Evolutionary conservation across 1,140 invertebrate genomes (phyloP).

Genomic region (Drosophila sturtevanti): DNA sequence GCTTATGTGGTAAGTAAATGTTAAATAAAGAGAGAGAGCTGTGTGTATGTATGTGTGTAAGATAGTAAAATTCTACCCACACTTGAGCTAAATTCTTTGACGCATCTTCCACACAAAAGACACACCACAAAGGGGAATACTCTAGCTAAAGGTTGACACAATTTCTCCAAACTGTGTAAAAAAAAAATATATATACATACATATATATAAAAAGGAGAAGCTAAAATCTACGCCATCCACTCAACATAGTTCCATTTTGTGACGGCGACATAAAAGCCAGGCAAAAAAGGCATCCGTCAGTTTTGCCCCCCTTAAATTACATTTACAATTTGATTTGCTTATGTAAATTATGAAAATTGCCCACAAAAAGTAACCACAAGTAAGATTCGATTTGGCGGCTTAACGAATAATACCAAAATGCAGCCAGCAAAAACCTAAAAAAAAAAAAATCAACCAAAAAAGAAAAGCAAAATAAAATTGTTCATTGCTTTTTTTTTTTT

Average conservation of each 20-base stretch:
- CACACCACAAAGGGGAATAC: constrained; percentile 28
- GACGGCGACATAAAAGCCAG: constrained; percentile 26
- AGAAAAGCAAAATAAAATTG: constrained; percentile 50
- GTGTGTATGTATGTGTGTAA: neutral
- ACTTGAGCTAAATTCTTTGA: constrained; percentile 70
- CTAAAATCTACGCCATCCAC: constrained; percentile 65
- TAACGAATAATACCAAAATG: constrained; percentile 47
- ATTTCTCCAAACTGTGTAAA: constrained; percentile 40
- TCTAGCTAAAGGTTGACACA: constrained; percentile 58
- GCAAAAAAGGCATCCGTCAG: neutral
- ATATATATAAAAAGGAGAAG: too few relatives aligned
- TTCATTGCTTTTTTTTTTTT: constrained; percentile 61
- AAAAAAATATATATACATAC: too few relatives aligned
- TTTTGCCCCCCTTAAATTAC: constrained; percentile 51
- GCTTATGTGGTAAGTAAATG: neutral
- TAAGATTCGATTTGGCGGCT: constrained; percentile 74
- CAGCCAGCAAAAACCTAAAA: constrained; percentile 24
- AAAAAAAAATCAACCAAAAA: constrained; percentile 23
- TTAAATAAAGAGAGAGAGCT: neutral
- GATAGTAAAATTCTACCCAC: constrained; percentile 30
- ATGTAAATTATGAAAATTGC: constrained; percentile 79
- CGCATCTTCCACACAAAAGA: constrained; percentile 32
- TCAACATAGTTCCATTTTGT: constrained; percentile 72
- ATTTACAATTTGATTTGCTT: constrained; percentile 78
- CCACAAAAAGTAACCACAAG: constrained; percentile 72